Evolutionary conservation across 2,797 vertebrate species (phyloP), one percentile per base, ranked within the genome.

Genomic region (Centropyge bicolor): DNA sequence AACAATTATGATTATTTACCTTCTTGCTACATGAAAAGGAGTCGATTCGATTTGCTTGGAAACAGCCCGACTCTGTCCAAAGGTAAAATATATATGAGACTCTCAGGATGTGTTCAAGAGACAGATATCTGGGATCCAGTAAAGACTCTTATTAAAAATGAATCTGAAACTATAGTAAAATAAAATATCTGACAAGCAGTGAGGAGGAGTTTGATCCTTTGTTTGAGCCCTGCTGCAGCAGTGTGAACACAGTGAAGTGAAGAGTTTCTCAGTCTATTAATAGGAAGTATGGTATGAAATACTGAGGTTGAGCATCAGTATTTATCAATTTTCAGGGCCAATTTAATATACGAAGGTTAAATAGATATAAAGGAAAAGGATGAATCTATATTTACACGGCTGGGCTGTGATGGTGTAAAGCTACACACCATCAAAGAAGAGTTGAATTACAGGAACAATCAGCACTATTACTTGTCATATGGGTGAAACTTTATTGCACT

Each of bases 401-500:
- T 5, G 16, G 51, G 6, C 51, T 55, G 40, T 4, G 22, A 49
- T 35, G 11, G 46, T 38, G 9, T n/a, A 5, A 38, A n/a, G 56
- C 55, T 19, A 11, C 31, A 36, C 31, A 36, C 17, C 38, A 55
- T 13, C 16, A 56, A 14, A 55, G 12, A 43, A 56, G 52, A 55
- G 22, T n/a, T 45, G 41, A 48, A 46, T 57, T 35, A 36, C 19
- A 46, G 40, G 68, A 59, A 36, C 55, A 70, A 46, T 46, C 24
- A 45, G 24, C 27, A 57, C 13, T 36, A 10, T 59, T 38, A 43
- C 38, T 20, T 7, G 22, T 45, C 67, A 70, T 45, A 35, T 54
- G 27, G 54, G 22, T 54, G n/a, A 6, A 17, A 9, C 48, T 40
- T 63, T 27, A 60, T 19, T n/a, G 3, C 8, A 12, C 11, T 38